phyloP scores from a whole-genome alignment of 2,797 vertebrate species.

The Falco naumanni region DNA sequence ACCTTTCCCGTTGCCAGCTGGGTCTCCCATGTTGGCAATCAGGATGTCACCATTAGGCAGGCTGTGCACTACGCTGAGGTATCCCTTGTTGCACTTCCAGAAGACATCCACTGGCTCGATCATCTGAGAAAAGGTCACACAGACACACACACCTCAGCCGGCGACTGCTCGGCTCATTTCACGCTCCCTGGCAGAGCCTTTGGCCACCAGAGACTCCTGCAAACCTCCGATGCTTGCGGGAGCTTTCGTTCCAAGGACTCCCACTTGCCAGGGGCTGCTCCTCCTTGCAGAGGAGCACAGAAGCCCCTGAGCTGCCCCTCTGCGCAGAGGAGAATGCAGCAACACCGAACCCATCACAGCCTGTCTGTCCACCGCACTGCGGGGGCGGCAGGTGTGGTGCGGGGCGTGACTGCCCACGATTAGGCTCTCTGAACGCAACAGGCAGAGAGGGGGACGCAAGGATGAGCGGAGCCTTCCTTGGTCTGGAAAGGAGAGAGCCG shows the following conservation, averaged over 20 bases:
- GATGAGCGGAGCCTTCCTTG: neutral
- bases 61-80: neutral
- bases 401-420: too few relatives aligned
- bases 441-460: rapidly evolving
- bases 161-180: neutral
- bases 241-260: neutral
- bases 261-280: neutral
- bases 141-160: too few relatives aligned
- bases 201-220: neutral
- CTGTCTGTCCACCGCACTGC: too few relatives aligned
- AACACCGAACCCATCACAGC: rapidly evolving
- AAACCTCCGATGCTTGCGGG: neutral
- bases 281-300: neutral
- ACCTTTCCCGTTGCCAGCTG: neutral
- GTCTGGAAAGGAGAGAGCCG: neutral
- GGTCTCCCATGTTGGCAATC: neutral
- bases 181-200: neutral
- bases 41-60: neutral
- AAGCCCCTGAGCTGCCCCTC: neutral
- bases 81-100: neutral
- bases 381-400: too few relatives aligned
- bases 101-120: neutral
- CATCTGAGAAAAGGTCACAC: neutral
- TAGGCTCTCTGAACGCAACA: neutral
- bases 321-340: neutral